Base-by-base conservation (phyloP, 2,113 vertebrate species). In the Cariama cristata region DNA sequence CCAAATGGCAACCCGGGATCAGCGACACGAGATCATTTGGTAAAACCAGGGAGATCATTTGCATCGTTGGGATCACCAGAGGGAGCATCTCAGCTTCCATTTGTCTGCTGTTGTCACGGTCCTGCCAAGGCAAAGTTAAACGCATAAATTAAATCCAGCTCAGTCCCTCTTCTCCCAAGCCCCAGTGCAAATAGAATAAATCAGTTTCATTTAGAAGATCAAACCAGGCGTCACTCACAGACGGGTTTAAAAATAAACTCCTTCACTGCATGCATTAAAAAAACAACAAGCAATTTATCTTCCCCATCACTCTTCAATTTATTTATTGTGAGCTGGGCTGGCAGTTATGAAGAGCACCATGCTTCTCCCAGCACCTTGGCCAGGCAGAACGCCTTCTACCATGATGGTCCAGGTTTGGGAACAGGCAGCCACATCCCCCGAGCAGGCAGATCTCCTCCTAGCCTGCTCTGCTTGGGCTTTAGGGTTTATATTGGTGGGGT, bases 171-270 rank as follows among this genome's bases (percentile, higher is more conserved):
- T 47, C 64, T 86, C 56, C 71, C 14, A 19, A 45, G 80, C 60
- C 90, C 75, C 88, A 66, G 59, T 47, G 75, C 87, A 82, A 93
- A 95, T 20, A 74, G 66, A 88, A 95, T 88, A 81, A 91, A 88
- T 93, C 93, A 76, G 75, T 68, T 93, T 95, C 87, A 86, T 81
- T 91, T 79, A 95, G 95, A 44, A 80, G 79, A 91, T 88, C 93
- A 85, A 95, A 50, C 60, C 84, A 93, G 84, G 60, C 60, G 28
- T 88, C 91, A 86, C 69, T 86, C 79, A 59, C 79, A 81, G 75
- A 66, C 11, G 40, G n/a, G 40, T 86, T 95, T 74, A 82, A 95
- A 91, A 95, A 91, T 91, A 86, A 95, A 91, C 55, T 79, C 90
- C 86, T 93, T 53, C 82, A 47, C 63, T 84, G 40, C 69, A 60